A percentile compares a stretch with the other conserved stretches of the same genome.
phyloP scores from a whole-genome alignment of 2,888 invertebrate genomes.

The Phyllotreta cruciferae region DNA sequence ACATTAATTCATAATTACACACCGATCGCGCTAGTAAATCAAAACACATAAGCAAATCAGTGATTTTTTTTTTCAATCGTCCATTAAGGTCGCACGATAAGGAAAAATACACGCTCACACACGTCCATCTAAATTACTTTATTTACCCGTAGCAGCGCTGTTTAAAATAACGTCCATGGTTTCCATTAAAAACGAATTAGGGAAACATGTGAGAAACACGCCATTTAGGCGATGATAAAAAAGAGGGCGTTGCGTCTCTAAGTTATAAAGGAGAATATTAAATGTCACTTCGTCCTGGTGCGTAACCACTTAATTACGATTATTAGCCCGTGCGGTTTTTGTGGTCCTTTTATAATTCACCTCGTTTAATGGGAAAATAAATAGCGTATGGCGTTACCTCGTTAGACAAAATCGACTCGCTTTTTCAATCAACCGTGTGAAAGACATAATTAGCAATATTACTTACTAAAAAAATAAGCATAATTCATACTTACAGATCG shows the following conservation, averaged over 20 bases:
- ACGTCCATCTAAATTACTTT: conserved; percentile 18
- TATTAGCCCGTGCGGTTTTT: conserved; percentile 37
- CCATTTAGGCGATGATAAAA: conserved; percentile 31
- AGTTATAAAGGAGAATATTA: conserved; percentile 41
- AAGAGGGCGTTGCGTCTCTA: conserved; percentile 35
- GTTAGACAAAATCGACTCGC: conserved; percentile 13
- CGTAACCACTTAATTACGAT: conserved; percentile 43
- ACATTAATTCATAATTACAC: neutral
- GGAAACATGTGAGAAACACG: conserved; percentile 42
- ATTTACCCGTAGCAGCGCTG: conserved; percentile 13
- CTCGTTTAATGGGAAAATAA: conserved; percentile 43
- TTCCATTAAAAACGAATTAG: conserved; percentile 49
- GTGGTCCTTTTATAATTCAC: conserved; percentile 32
- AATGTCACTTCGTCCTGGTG: conserved; percentile 43
- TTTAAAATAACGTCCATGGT: conserved; percentile 14
- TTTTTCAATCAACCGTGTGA: neutral
- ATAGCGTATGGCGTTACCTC: conserved; percentile 38
- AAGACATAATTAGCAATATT: conserved; percentile 5
- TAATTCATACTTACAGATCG: conserved; percentile 7
- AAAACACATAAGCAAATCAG: neutral
- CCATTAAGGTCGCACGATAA: neutral
- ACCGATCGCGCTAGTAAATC: neutral
- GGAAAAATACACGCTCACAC: conserved; percentile 12
- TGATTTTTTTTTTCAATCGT: conserved; percentile 9
- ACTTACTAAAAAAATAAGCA: conserved; percentile 26